Conservation (phyloP, 1,140 invertebrate species). For the Grapholita molesta region DNA sequence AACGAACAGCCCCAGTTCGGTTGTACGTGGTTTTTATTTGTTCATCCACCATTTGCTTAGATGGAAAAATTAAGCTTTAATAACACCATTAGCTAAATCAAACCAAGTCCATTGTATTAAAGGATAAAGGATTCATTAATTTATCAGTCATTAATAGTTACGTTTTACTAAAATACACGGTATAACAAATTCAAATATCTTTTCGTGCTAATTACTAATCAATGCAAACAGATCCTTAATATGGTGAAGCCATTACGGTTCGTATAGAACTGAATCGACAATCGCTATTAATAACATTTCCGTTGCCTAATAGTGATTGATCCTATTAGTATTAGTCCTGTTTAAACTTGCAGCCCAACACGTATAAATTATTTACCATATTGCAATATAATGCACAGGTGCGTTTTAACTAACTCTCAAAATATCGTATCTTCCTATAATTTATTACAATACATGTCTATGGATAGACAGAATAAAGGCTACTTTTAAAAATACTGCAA, state of each 20-base stretch:
- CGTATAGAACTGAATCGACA: neutral
- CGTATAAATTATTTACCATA: neutral
- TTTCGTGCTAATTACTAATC: too few species aligned
- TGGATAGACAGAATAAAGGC: neutral
- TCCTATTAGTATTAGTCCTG: neutral
- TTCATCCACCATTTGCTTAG: too few species aligned
- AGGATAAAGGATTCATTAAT: too few species aligned
- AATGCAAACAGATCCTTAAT: neutral
- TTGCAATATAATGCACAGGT: neutral
- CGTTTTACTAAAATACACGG: too few species aligned
- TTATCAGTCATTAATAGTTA: too few species aligned
- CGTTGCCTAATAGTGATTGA: neutral
- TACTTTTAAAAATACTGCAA: neutral
- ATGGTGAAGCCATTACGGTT: neutral
- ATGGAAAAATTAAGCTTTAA: too few species aligned
- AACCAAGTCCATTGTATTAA: too few species aligned
- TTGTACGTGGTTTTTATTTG: too few species aligned
- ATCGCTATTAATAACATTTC: conserved; percentile 6
- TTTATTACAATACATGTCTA: neutral
- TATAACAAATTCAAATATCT: too few species aligned
- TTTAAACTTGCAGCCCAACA: neutral
- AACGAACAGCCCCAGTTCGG: too few species aligned
- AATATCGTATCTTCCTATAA: neutral
- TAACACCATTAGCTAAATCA: too few species aligned
- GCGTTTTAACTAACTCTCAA: neutral